Conservation (phyloP, 1,140 invertebrate genomes). For the Scaptomyza graminum region DNA sequence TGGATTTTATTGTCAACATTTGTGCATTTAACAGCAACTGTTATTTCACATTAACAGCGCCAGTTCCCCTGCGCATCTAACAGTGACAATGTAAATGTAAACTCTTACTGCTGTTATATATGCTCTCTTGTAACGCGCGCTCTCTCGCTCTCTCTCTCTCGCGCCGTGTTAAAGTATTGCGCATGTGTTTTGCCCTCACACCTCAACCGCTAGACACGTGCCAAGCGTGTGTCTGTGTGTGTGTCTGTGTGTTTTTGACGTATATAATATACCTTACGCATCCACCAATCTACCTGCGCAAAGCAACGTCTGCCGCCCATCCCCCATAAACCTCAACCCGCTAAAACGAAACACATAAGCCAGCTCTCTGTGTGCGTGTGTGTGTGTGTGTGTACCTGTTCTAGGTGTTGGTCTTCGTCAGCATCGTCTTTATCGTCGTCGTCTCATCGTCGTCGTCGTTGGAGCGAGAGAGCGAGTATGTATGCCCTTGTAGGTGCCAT, state of each 20-base stretch:
- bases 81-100: conserved; percentile 23
- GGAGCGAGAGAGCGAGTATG: conserved; percentile 1
- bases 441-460: conserved; percentile 19
- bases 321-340: conserved; percentile 29
- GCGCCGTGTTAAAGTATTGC: conserved; percentile 35
- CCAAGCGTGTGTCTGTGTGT: conserved; percentile 35
- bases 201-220: conserved; percentile 58
- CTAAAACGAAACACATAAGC: conserved; percentile 31
- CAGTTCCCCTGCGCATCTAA: conserved; percentile 59
- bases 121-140: conserved; percentile 2
- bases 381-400: conserved; percentile 67
- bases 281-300: conserved; percentile 84
- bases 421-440: conserved; percentile 54
- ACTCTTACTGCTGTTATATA: conserved; percentile 2
- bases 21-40: conserved; percentile 43
- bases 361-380: conserved; percentile 54
- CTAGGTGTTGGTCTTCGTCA: conserved; percentile 72
- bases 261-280: conserved; percentile 82
- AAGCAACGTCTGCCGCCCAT: conserved; percentile 45
- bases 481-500: conserved; percentile 59
- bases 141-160: conserved; percentile 12
- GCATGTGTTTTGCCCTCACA: conserved; percentile 62
- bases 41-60: conserved; percentile 18
- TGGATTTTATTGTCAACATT: conserved; percentile 63
- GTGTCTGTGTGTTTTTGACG: conserved; percentile 48